Percentiles rank a stretch among this genome's conserved stretches.
Conservation (phyloP, 2,113 vertebrate genomes). For the Myanophis thanlyinensis region DNA sequence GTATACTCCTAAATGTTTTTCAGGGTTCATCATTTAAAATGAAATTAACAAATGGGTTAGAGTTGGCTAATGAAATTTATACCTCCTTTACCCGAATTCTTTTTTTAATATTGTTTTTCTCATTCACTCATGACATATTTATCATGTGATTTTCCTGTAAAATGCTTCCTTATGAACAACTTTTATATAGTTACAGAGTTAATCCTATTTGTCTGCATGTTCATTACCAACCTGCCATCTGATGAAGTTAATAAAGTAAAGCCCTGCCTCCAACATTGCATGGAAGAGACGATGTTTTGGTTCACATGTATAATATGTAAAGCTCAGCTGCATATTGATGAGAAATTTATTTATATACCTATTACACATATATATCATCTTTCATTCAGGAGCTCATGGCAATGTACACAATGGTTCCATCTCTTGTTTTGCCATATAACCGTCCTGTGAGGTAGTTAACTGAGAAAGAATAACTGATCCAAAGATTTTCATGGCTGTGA, state of each 20-base stretch:
- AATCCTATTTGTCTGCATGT: slow-evolving; percentile 2
- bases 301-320: not conserved
- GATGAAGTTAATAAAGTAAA: not conserved
- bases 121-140: not conserved
- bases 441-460: not conserved
- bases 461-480: not conserved
- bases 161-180: slow-evolving; percentile 19
- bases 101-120: slow-evolving; percentile 25
- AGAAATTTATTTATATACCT: not conserved
- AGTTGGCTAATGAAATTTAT: slow-evolving; percentile 1
- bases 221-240: not conserved
- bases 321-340: not conserved
- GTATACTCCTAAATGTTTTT: not conserved
- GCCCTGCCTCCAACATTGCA: not conserved
- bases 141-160: slow-evolving; percentile 18
- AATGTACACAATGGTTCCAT: not conserved
- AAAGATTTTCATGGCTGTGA: not conserved
- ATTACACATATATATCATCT: not conserved
- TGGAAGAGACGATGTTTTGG: not conserved
- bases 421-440: not conserved
- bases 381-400: not conserved
- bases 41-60: not conserved
- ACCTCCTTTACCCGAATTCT: slow-evolving; percentile 33
- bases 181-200: slow-evolving; percentile 10
- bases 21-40: not conserved